Conservation (phyloP, 2,797 vertebrate genomes). For the Anguilla anguilla region DNA sequence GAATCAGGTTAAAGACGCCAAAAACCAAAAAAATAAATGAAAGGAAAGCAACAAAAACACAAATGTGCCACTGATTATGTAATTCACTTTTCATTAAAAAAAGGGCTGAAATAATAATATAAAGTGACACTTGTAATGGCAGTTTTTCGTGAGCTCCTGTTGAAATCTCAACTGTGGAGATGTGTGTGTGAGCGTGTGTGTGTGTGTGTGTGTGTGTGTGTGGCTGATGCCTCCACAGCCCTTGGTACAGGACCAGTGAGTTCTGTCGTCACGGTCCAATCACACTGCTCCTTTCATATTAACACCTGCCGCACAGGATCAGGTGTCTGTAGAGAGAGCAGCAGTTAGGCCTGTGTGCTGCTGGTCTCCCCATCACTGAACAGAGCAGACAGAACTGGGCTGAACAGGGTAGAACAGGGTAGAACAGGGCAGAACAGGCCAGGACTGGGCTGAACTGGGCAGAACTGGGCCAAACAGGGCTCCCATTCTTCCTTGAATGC, state of each 20-base stretch:
- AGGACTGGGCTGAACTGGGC: too few species aligned
- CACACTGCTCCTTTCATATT: background rate
- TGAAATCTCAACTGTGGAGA: too few species aligned
- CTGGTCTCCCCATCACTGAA: slow-evolving; percentile 15
- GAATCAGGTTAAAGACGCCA: background rate
- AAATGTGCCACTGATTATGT: background rate
- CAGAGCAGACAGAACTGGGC: background rate
- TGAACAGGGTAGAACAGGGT: too few species aligned
- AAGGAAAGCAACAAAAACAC: background rate
- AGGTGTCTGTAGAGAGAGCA: slow-evolving; percentile 26
- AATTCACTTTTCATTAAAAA: too few species aligned
- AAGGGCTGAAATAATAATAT: too few species aligned
- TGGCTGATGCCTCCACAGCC: background rate
- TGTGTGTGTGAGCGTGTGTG: too few species aligned
- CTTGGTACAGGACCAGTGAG: background rate
- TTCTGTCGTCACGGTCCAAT: background rate
- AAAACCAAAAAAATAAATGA: background rate
- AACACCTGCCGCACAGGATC: slow-evolving; percentile 28
- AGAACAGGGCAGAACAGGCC: too few species aligned
- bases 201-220: too few species aligned
- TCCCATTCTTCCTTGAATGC: slow-evolving; percentile 39
- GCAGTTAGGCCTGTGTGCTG: slow-evolving; percentile 15
- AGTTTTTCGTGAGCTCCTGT: too few species aligned
- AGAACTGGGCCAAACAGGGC: background rate
- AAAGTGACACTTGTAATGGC: too few species aligned